Evolutionary conservation across 2,797 vertebrate species (phyloP), one percentile per base, ranked within the genome.

Genomic region (Hephaestus fuliginosus): DNA sequence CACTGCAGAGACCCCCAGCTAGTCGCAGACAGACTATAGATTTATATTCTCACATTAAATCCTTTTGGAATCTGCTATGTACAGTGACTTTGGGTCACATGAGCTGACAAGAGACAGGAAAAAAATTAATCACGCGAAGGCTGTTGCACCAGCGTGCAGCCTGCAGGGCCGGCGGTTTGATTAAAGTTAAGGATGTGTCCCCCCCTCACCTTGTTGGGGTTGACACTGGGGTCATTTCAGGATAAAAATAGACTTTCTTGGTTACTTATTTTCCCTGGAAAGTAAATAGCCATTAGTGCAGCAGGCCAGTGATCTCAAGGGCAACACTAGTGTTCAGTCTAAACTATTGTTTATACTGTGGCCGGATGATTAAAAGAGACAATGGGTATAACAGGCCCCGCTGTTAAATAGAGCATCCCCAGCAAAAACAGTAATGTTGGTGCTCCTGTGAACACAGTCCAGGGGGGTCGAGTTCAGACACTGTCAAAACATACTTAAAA

Each of bases 281-380:
- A 89, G 89, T 92, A 94, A 93, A 95, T 88, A 93, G 74, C 78
- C 84, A 92, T 94, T 93, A 92, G 89, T 80, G 80, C 81, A 80
- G 65, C 83, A 89, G 91, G 91, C 87, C 89, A 89, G 75, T 90
- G 90, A 91, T 91, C 92, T 91, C 63, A 81, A 88, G 92, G 87
- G 58, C 88, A 88, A 83, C 71, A 49, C 74, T 49, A 67, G 70
- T 66, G 73, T 88, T 80, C 74, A 83, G 63, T 71, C 73, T 85
- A 80, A 91, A 84, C 78, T 84, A 82, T 84, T 93, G 90, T 93
- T 92, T 91, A 90, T 82, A 55, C 41, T 86, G 68, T 61, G 58
- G 77, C 74, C 17, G 28, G 70, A 81, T 91, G 78, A 92, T 92
- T 92, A 91, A 92, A 93, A 90, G 87, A 86, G 83, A 90, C 85